phyloP scores from a whole-genome alignment of 2,113 vertebrate species.

The Prolemur simus region DNA sequence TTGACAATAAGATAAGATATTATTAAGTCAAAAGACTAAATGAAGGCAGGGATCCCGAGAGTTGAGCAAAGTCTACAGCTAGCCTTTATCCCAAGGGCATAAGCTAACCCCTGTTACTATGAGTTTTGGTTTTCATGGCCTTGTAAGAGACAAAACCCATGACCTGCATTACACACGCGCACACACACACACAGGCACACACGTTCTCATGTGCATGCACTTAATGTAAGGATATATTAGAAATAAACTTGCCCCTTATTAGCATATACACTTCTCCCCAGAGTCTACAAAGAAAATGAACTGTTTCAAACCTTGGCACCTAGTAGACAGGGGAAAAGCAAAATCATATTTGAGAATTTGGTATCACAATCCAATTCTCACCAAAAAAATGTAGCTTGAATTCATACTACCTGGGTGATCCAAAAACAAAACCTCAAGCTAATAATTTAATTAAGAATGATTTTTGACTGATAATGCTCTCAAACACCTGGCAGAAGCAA shows the following conservation, averaged over 20 bases:
- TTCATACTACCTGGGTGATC: not conserved
- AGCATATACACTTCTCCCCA: not conserved
- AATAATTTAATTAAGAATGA: not conserved
- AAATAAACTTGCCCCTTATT: not conserved
- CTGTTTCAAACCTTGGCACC: not conserved
- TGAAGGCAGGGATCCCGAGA: not conserved
- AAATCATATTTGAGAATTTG: not conserved
- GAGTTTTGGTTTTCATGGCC: not conserved
- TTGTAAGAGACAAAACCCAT: not conserved
- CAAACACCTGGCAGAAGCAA: not conserved
- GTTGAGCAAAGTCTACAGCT: not conserved
- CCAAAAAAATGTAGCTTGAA: not conserved
- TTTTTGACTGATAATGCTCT: not conserved
- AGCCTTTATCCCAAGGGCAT: not conserved
- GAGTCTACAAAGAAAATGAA: conserved; percentile 18
- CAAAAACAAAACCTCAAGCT: not conserved
- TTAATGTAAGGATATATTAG: not conserved
- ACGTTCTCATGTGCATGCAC: not conserved
- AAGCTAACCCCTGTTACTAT: not conserved
- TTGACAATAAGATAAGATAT: not conserved
- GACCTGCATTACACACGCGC: not conserved
- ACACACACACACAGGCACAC: not conserved
- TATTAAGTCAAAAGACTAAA: not conserved
- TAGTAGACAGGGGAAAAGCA: not conserved
- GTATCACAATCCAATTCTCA: not conserved